Conservation (phyloP, 2,888 invertebrate genomes). For the Mythimna vitellina region DNA sequence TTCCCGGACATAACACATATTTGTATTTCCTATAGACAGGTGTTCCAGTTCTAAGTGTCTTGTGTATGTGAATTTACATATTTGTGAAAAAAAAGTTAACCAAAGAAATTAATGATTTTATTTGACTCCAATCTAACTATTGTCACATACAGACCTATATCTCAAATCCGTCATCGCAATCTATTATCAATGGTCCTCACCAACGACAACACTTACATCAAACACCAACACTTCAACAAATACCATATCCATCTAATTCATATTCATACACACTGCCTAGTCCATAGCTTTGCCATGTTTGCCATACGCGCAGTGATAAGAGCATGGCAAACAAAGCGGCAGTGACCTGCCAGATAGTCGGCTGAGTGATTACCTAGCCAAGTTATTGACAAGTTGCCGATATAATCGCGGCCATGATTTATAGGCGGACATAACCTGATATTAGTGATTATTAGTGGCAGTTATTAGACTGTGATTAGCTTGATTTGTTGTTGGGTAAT, state of each 20-base stretch:
- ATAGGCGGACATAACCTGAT: slow-evolving; percentile 54
- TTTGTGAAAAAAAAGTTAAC: too few relatives aligned
- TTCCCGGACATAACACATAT: too few relatives aligned
- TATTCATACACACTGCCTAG: slow-evolving; percentile 38
- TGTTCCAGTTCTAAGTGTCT: too few relatives aligned
- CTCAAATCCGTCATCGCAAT: too few relatives aligned
- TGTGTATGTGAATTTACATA: too few relatives aligned
- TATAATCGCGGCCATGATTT: slow-evolving; percentile 66
- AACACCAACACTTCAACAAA: slow-evolving; percentile 13
- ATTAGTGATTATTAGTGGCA: slow-evolving; percentile 46
- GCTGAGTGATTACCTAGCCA: slow-evolving; percentile 82
- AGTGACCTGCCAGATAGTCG: slow-evolving; percentile 82
- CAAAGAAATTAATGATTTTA: too few relatives aligned
- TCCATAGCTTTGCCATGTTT: slow-evolving; percentile 74
- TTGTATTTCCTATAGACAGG: too few relatives aligned
- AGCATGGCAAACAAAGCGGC: slow-evolving; percentile 84
- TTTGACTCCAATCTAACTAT: too few relatives aligned
- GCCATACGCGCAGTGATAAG: slow-evolving; percentile 83
- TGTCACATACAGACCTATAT: too few relatives aligned
- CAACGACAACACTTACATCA: neutral
- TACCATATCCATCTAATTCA: slow-evolving; percentile 55
- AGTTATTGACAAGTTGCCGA: slow-evolving; percentile 73
- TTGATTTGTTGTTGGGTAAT: slow-evolving; percentile 55
- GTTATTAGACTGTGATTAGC: slow-evolving; percentile 48
- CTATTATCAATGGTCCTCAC: neutral